Conservation (phyloP, 2,113 vertebrate species). For the Coturnix japonica region DNA sequence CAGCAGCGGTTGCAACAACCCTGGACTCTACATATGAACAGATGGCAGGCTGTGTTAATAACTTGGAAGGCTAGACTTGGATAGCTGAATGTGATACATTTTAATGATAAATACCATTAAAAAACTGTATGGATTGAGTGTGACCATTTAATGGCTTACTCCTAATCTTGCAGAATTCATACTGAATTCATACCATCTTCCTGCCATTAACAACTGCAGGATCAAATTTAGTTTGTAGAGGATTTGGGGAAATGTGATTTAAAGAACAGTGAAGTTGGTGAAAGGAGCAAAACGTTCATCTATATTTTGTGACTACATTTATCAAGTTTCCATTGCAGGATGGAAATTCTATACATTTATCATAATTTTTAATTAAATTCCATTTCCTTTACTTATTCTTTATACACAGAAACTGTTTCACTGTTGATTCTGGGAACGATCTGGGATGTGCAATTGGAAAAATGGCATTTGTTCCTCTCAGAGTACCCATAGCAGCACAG, state of each 20-base stretch:
- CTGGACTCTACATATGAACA: constrained; percentile 21
- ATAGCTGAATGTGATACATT: constrained; percentile 21
- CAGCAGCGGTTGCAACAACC: constrained; percentile 7
- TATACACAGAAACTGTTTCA: neutral
- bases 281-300: neutral
- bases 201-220: neutral
- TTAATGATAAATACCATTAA: constrained; percentile 42
- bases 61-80: neutral
- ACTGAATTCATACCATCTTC: neutral
- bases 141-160: neutral
- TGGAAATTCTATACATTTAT: neutral
- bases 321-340: neutral
- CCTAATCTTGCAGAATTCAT: neutral
- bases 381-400: neutral
- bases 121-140: neutral
- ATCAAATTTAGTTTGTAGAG: neutral
- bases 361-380: neutral
- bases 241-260: neutral
- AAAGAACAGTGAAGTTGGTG: neutral
- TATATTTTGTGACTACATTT: neutral
- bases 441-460: neutral
- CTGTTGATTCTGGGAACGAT: neutral
- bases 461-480: neutral
- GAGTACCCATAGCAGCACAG: neutral
- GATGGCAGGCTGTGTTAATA: constrained; percentile 38